Evolutionary conservation across 1,140 invertebrate species (phyloP), one percentile per base, ranked within the genome.

Genomic region (Patella vulgata): DNA sequence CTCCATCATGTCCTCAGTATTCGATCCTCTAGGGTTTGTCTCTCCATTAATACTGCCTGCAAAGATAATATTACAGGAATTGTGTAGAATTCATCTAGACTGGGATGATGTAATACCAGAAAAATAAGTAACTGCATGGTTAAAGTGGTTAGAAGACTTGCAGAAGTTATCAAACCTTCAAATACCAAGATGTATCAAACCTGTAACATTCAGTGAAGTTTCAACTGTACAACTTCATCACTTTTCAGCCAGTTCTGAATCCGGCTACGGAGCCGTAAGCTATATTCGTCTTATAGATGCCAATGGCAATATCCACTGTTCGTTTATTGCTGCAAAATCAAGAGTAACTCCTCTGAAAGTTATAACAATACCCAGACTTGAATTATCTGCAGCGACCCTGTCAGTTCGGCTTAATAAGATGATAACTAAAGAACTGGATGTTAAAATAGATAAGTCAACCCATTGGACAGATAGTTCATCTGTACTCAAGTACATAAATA

Each of bases 331-430:
- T 78, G 84, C 30, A 85, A 84, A 39, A 44, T 85, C 3, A 85
- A 86, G 70, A 55, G 51, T 36, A 5, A 14, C 33, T 36, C 33
- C 33, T 36, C 33, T 36, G 33, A 36, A 36, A 36, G 33, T 36
- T 8, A 44, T 79, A 12, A 81, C 82, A 25, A 71, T 88, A 14
- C 86, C 87, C 4, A 54, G 83, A 57, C 68, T 88, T 23, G 87
- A 88, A 71, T 66, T 88, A 28, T 76, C 72, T 54, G 85, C 77
- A 1, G 85, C 85, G 6, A 43, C 78, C 1, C 42, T 85, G 11
- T 46, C 84, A 12, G 70, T 66, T 12, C 27, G 39, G 25, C 9
- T 68, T 4, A 30, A 30, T 53, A n/a, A 25, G n/a, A 54, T 60
- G 14, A 30, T 68, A 2, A 51, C 3, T 11, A 28, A 59, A 47